Evolutionary conservation across 1,140 invertebrate species (phyloP).

Genomic region (Oscheius sp.): DNA sequence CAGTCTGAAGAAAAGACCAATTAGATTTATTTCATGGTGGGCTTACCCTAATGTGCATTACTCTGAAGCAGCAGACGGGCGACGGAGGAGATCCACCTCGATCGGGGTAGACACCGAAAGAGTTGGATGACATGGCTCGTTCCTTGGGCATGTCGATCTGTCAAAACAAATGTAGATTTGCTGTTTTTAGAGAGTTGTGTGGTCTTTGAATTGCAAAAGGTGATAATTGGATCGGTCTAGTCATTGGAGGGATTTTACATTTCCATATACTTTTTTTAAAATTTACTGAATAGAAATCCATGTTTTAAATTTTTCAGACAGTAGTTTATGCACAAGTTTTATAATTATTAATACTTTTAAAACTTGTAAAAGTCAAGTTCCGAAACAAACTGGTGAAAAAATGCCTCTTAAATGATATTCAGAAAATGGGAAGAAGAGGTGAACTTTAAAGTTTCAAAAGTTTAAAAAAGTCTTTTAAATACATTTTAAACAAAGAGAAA

Average conservation of each 20-base stretch:
- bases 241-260: not conserved
- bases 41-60: not conserved
- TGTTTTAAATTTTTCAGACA: too few species aligned
- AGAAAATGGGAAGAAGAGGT: too few species aligned
- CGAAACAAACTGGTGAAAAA: too few species aligned
- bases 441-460: too few species aligned
- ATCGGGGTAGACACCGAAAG: not conserved
- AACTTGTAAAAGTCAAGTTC: too few species aligned
- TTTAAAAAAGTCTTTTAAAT: too few species aligned
- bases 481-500: too few species aligned
- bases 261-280: too few species aligned
- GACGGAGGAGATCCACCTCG: not conserved
- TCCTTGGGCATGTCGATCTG: not conserved
- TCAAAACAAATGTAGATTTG: not conserved
- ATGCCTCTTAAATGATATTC: too few species aligned
- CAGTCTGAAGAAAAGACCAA: not conserved
- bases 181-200: not conserved
- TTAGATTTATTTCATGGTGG: not conserved
- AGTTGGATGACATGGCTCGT: not conserved
- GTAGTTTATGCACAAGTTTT: too few species aligned
- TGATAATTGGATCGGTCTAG: not conserved
- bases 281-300: too few species aligned
- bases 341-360: too few species aligned
- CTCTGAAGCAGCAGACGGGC: not conserved
- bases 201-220: not conserved